Base-by-base conservation (phyloP, 1,140 invertebrate genomes). In the Drosophila gunungcola region DNA sequence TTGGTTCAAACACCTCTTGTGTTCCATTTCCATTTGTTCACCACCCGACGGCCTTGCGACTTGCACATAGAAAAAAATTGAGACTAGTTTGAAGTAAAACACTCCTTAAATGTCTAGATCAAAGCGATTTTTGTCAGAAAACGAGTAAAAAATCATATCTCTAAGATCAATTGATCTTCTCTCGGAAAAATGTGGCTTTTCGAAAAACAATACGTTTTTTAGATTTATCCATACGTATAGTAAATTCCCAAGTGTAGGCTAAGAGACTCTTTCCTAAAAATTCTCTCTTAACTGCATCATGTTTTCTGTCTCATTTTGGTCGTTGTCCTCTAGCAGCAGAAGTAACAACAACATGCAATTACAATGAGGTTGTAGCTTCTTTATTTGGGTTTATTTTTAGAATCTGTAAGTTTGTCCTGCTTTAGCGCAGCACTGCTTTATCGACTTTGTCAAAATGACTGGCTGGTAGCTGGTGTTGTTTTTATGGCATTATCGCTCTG, bases 361-460 rank as follows among this genome's bases (percentile, higher is more conserved):
- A 38, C 32, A 60, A 62, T 42, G 16, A 58, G 53, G 27, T 21
- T 57, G 60, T 25, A 55, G 45, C 46, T 38, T 80, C 75, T 80
- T 63, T 41, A 49, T 39, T 53, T 41, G 39, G n/a, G 58, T 72
- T 63, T 84, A 84, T 84, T 85, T 84, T 68, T 84, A 85, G 80
- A 84, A 73, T 55, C 41, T 38, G 55, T 58, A 27, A 36, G 61
- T 57, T 29, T 52, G 46, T 48, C 60, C 54, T n/a, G 43, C 45
- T 62, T 42, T 16, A 11, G 25, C 38, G 38, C 36, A 9, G 7
- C 16, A 46, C 52, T 49, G 61, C 63, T 42, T 65, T 68, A 70
- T 39, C 64, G 65, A 70, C 42, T n/a, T 27, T 12, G 36, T 34
- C 63, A 64, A 36, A 56, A 63, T 51, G 45, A 63, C 58, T 69